These are phyloP conservation scores for Porphyrio hochstetteri DNA, from an alignment of 2,113 vertebrate genomes.

Conservation along the genomic window DNA sequence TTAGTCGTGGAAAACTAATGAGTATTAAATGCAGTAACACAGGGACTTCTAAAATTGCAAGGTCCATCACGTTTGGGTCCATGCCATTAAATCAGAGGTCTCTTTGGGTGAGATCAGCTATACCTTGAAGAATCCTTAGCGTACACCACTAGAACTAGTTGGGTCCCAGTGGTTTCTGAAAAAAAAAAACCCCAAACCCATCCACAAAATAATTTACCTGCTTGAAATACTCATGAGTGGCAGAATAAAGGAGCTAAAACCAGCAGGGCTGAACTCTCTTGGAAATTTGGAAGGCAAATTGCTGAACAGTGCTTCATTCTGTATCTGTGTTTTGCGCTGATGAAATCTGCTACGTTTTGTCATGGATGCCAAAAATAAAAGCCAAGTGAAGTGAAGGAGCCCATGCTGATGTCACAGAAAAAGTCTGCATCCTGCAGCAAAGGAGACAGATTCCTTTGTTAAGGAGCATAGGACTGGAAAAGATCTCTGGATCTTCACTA, in stretches of 20 bases:
- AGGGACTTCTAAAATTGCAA: background rate
- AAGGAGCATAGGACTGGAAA: background rate
- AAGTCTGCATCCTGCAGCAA: background rate
- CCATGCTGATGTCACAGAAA: constrained; percentile 6
- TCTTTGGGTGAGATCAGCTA: background rate
- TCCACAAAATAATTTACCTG: background rate
- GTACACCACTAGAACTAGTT: background rate
- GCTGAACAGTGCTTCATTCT: constrained; percentile 3
- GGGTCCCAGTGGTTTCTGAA: background rate
- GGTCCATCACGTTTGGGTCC: background rate
- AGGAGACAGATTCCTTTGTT: background rate
- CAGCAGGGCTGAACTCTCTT: background rate
- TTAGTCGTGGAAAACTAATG: background rate
- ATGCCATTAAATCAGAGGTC: background rate
- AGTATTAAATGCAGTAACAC: background rate
- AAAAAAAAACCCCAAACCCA: background rate
- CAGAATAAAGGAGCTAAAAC: background rate
- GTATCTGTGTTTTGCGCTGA: background rate
- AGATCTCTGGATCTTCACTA: background rate
- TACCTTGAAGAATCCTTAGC: background rate
- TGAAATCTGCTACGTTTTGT: background rate
- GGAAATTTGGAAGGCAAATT: constrained; percentile 17
- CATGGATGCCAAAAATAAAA: background rate
- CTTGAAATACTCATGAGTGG: background rate
- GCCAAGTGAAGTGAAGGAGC: constrained; percentile 12